phyloP scores from a whole-genome alignment of 53 echinoderm and acorn worm species.

The Echinarachnius parma region DNA sequence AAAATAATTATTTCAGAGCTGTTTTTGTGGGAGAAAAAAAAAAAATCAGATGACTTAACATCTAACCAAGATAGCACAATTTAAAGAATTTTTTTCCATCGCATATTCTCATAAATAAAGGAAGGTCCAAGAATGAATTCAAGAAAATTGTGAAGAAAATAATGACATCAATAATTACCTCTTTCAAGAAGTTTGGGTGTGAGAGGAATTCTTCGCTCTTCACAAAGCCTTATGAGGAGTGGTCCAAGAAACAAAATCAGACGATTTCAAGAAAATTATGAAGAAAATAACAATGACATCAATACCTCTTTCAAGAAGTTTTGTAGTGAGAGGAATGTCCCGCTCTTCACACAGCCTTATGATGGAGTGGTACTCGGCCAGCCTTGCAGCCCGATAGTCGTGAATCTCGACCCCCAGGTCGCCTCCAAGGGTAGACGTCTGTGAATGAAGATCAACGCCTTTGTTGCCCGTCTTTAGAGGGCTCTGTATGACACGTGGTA shows the following conservation, averaged over 20 bases:
- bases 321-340: conserved; percentile 66
- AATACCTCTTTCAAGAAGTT: conserved; percentile 78
- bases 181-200: conserved; percentile 77
- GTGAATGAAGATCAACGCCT: conserved; percentile 69
- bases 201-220: conserved; percentile 58
- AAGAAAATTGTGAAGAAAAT: too few relatives aligned
- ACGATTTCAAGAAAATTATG: too few relatives aligned
- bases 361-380: conserved; percentile 86
- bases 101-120: too few relatives aligned
- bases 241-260: too few relatives aligned
- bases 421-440: conserved; percentile 66
- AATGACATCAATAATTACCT: too few relatives aligned
- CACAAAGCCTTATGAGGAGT: conserved; percentile 79
- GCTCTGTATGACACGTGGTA: conserved; percentile 45
- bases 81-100: too few relatives aligned
- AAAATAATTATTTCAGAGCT: too few relatives aligned
- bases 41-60: too few relatives aligned
- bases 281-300: too few relatives aligned
- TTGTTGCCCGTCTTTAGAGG: conserved; percentile 73
- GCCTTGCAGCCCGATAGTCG: conserved; percentile 72
- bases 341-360: conserved; percentile 68
- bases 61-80: too few relatives aligned
- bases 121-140: too few relatives aligned
- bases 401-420: conserved; percentile 60
- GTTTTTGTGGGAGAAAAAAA: too few relatives aligned